Evolutionary conservation across 2,113 vertebrate species (phyloP).

Genomic region (Grantiella picta): DNA sequence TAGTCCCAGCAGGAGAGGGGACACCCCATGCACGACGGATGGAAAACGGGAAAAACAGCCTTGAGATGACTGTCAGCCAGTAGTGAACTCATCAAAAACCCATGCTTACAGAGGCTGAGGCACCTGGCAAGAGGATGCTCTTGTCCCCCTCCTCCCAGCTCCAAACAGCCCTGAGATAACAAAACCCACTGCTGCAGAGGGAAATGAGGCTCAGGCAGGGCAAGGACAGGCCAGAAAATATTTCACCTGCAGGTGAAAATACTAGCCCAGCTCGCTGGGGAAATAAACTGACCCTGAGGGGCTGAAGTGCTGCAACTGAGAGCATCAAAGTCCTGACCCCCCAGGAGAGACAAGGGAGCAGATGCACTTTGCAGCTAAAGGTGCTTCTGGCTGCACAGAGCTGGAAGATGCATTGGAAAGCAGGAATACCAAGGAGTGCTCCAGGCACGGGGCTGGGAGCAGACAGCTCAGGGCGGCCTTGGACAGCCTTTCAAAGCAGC

Average conservation of each 20-base stretch:
- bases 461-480: neutral
- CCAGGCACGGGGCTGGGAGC: neutral
- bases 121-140: neutral
- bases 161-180: neutral
- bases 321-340: rapidly evolving
- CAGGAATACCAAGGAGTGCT: neutral
- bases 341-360: neutral
- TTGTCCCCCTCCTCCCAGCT: neutral
- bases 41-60: neutral
- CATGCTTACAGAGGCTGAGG: neutral
- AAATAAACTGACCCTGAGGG: neutral
- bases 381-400: neutral
- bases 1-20: neutral
- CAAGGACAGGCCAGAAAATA: neutral
- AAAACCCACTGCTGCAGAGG: neutral
- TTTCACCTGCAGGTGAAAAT: neutral
- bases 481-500: neutral
- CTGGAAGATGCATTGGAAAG: neutral
- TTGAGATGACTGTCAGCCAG: neutral
- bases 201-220: neutral
- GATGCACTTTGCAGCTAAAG: neutral
- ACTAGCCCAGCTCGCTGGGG: neutral
- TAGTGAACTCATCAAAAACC: neutral
- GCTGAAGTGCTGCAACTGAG: neutral
- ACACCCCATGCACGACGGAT: rapidly evolving